Evolutionary conservation across 2,888 invertebrate species (phyloP).

Genomic region (Busseola fusca): DNA sequence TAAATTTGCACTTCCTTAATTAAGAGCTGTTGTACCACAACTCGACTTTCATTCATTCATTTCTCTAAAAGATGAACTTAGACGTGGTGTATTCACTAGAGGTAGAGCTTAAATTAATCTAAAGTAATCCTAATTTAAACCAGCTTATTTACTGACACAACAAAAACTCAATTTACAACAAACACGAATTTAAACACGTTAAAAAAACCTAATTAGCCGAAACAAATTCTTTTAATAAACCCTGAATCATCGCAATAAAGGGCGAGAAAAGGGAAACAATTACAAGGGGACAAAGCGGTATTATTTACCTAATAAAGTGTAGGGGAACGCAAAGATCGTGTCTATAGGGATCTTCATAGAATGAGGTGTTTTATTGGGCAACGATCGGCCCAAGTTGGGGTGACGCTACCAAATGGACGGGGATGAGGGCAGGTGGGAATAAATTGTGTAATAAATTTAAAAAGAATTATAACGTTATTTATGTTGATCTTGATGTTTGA

Average conservation of each 20-base stretch:
- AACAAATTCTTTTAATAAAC: conserved; percentile 70
- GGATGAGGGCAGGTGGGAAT: conserved; percentile 59
- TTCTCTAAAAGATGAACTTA: conserved; percentile 28
- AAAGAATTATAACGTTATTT: conserved; percentile 58
- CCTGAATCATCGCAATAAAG: conserved; percentile 69
- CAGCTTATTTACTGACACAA: conserved; percentile 4
- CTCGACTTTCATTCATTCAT: conserved; percentile 35
- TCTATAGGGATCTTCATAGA: conserved; percentile 72
- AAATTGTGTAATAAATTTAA: conserved; percentile 62
- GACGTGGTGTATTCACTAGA: conserved; percentile 16
- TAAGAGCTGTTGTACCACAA: conserved; percentile 44
- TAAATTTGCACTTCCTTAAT: conserved; percentile 53
- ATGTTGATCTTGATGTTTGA: conserved; percentile 57
- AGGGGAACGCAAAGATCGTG: conserved; percentile 71
- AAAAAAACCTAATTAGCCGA: conserved; percentile 55
- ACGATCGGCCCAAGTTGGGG: conserved; percentile 66
- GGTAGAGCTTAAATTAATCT: conserved; percentile 22
- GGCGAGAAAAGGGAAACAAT: conserved; percentile 72
- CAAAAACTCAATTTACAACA: conserved; percentile 33
- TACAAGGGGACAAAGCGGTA: conserved; percentile 68
- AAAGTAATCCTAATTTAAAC: conserved; percentile 13
- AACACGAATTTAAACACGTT: conserved; percentile 37
- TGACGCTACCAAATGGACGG: conserved; percentile 59
- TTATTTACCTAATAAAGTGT: conserved; percentile 75
- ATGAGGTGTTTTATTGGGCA: conserved; percentile 78